phyloP scores from a whole-genome alignment of 2,888 invertebrate genomes.

The Fabriciana adippe region DNA sequence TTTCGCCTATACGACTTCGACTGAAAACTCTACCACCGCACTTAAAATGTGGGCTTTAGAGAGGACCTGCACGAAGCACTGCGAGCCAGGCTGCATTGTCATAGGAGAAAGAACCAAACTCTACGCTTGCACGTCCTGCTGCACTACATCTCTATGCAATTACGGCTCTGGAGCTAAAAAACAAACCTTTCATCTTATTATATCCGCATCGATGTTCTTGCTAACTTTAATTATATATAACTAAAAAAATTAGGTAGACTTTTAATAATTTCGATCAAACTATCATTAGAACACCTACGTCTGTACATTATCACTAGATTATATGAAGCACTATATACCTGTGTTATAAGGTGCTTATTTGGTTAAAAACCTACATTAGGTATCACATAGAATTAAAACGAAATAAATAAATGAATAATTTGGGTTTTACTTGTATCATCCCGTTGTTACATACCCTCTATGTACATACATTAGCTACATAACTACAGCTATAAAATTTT shows the following conservation, averaged over 20 bases:
- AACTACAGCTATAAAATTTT: too few relatives aligned
- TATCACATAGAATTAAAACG: constrained; percentile 18
- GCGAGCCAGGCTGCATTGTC: constrained; percentile 93
- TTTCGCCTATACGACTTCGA: constrained; percentile 91
- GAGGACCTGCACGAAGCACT: constrained; percentile 90
- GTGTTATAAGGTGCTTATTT: constrained; percentile 24
- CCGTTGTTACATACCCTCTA: too few relatives aligned
- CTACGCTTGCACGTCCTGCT: constrained; percentile 93
- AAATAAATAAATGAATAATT: constrained; percentile 25
- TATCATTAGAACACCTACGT: background rate
- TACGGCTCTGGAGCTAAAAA: constrained; percentile 82
- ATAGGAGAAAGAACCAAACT: constrained; percentile 94
- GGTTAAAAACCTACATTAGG: constrained; percentile 33
- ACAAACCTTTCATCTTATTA: constrained; percentile 19
- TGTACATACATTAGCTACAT: too few relatives aligned
- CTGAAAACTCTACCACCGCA: constrained; percentile 88
- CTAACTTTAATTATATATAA: constrained; percentile 15
- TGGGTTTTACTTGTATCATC: background rate
- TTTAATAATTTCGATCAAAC: constrained; percentile 12
- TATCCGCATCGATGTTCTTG: constrained; percentile 15
- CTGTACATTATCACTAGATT: constrained; percentile 23
- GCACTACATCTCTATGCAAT: constrained; percentile 90
- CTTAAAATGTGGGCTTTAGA: constrained; percentile 91
- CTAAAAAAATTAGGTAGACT: constrained; percentile 7
- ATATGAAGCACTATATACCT: constrained; percentile 22